phyloP scores from a whole-genome alignment of 2,113 vertebrate genomes.

The Chauna torquata region DNA sequence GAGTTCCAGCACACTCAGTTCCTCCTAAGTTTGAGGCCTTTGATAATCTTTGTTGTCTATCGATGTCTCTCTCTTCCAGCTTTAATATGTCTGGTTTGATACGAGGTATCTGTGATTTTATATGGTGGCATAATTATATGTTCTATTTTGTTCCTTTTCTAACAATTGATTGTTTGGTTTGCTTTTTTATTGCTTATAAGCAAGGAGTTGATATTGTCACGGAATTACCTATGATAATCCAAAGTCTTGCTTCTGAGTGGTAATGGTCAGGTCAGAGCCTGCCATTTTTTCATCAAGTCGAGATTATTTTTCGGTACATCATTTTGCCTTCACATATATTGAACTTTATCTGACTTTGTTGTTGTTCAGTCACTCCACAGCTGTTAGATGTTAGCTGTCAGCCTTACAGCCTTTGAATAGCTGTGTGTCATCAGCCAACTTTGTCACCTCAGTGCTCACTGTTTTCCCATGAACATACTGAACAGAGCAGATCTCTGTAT shows the following conservation, averaged over 20 bases:
- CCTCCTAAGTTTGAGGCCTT: not conserved
- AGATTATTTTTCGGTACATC: not conserved
- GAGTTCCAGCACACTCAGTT: not conserved
- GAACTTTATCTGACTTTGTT: not conserved
- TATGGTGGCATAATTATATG: not conserved
- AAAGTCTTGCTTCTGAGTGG: not conserved
- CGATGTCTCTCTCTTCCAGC: not conserved
- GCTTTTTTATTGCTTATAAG: not conserved
- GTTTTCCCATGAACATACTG: not conserved
- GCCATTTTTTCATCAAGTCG: not conserved
- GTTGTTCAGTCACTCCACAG: not conserved
- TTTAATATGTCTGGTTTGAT: not conserved
- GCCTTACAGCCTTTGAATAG: not conserved
- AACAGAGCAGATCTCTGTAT: not conserved
- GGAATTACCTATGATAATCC: not conserved
- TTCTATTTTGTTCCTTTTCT: not conserved
- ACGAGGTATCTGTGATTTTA: not conserved
- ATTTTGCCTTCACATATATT: rapidly evolving
- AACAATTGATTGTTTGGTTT: not conserved
- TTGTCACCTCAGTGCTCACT: not conserved
- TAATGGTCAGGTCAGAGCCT: not conserved
- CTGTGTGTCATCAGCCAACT: not conserved
- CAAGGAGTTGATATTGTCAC: not conserved
- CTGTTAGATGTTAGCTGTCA: not conserved
- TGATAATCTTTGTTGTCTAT: not conserved